Percentiles rank a stretch among this genome's conserved stretches.
Evolutionary conservation across 1,140 invertebrate species (phyloP).

Genomic region (Macrocentrus cingulum): DNA sequence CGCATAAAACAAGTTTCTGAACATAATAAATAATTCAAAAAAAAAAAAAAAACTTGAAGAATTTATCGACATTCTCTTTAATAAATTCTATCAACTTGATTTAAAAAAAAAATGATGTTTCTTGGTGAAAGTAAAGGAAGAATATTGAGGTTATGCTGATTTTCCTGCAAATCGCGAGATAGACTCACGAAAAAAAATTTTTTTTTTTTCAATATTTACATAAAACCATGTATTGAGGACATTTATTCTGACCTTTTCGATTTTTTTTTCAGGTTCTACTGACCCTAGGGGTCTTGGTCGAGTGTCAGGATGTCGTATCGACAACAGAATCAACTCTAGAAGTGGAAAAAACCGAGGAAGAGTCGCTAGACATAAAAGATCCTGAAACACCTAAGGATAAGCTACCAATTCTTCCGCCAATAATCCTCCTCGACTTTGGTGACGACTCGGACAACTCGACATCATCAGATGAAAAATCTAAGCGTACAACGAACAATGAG

Average conservation of each 20-base stretch:
- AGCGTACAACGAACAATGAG: conserved; percentile 47
- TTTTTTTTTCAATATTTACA: too few species aligned
- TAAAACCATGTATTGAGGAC: neutral
- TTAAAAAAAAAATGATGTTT: conserved; percentile 7
- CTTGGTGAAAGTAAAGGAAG: conserved; percentile 5
- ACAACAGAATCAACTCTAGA: neutral
- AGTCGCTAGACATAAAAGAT: conserved; percentile 11
- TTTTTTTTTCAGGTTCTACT: conserved; percentile 41
- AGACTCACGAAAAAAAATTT: too few species aligned
- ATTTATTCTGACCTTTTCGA: neutral
- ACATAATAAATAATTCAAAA: too few species aligned
- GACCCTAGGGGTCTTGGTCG: conserved; percentile 34
- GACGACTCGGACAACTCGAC: conserved; percentile 38
- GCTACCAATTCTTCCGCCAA: conserved; percentile 48
- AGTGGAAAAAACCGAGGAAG: neutral
- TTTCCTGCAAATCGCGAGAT: conserved; percentile 37
- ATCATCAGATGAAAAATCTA: conserved; percentile 47
- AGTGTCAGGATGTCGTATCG: neutral
- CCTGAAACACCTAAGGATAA: conserved; percentile 22
- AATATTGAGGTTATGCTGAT: conserved; percentile 42
- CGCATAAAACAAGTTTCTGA: neutral
- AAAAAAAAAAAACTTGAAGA: neutral
- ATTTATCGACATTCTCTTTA: neutral
- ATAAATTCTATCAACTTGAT: too few species aligned
- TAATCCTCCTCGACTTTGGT: conserved; percentile 52